Evolutionary conservation across 2,797 vertebrate genomes (phyloP).

Genomic region (Lutjanus campechanus): DNA sequence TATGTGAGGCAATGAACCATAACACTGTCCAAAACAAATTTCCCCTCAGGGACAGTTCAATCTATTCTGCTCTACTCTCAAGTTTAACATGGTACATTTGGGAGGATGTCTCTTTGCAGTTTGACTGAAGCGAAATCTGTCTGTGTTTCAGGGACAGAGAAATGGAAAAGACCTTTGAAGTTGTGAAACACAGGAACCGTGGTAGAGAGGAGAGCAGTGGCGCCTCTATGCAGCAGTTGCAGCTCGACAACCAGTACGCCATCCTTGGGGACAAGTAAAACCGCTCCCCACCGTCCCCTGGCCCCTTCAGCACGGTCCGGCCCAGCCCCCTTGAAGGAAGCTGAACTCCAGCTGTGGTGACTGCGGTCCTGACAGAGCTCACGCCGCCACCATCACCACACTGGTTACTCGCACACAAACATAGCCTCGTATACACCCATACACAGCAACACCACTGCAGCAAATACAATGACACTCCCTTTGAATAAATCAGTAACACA

Average conservation of each 20-base stretch:
- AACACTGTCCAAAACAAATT: too few species aligned
- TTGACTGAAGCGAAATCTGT: background rate
- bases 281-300: slow-evolving; percentile 82
- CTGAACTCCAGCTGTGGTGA: slow-evolving; percentile 89
- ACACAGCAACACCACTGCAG: slow-evolving; percentile 42
- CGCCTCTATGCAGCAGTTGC: slow-evolving; percentile 91
- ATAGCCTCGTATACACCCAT: slow-evolving; percentile 25
- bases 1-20: too few species aligned
- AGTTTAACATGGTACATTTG: too few species aligned
- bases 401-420: slow-evolving; percentile 45
- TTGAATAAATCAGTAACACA: slow-evolving; percentile 50
- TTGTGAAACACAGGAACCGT: slow-evolving; percentile 97
- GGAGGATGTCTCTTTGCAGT: background rate
- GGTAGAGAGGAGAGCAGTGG: slow-evolving; percentile 92
- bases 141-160: slow-evolving; percentile 91
- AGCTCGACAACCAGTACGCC: slow-evolving; percentile 98
- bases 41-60: too few species aligned
- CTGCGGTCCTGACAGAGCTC: slow-evolving; percentile 82
- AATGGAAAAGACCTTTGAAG: slow-evolving; percentile 99
- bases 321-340: slow-evolving; percentile 88
- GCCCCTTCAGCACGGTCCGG: slow-evolving; percentile 87
- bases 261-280: slow-evolving; percentile 96
- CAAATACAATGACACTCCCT: slow-evolving; percentile 59
- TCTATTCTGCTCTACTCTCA: too few species aligned
- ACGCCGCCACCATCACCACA: slow-evolving; percentile 75